Base-by-base conservation (phyloP, 2,113 vertebrate species). In the Oostethus manadensis region DNA sequence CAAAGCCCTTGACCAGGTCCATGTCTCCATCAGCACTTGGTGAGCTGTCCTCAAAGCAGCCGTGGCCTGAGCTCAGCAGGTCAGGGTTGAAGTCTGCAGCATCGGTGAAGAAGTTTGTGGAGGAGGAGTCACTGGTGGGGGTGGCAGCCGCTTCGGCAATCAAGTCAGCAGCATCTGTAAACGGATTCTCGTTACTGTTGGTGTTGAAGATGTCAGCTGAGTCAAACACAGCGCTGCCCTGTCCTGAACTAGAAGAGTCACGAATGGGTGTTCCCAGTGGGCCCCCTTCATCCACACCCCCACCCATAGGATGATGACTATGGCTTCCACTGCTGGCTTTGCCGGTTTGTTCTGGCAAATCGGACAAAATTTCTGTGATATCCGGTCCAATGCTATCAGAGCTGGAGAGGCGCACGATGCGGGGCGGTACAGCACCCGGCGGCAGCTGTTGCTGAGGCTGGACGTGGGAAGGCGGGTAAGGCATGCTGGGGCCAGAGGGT, bases 341-440 rank as follows among this genome's bases (percentile, higher is more conserved):
- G 59, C 93, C 92, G 1, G 95, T 90, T 87, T 97, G 94, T 79
- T 98, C 95, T 0, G 97, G 96, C 74, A 98, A 93, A 67, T 99
- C 96, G 1, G 94, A 96, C 57, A 99, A 89, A 77, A 99, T 98
- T 76, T 99, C 97, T 22, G 93, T 98, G 60, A 98, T 96, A 43
- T 98, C 96, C 35, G 93, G 89, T 1, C 95, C 95, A 26, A 98
- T 98, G 82, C 94, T 98, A 82, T 98, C 96, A 33, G 95, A 97
- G 75, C 97, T 99, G 17, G 95, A 94, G 2, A 98, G 92, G 10
- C 94, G 93, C 44, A 92, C 93, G 84, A 94, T 95, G 26, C 95
- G 93, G 75, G 92, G 90, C 33, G 94, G 88, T 38, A 89, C 90
- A 0, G 92, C 9, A 21, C 92, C 90, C 58, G 91, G 87, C 4